These are phyloP conservation scores for Callithrix jacchus DNA, from an alignment of 2,113 vertebrate genomes.

Conservation along the genomic window DNA sequence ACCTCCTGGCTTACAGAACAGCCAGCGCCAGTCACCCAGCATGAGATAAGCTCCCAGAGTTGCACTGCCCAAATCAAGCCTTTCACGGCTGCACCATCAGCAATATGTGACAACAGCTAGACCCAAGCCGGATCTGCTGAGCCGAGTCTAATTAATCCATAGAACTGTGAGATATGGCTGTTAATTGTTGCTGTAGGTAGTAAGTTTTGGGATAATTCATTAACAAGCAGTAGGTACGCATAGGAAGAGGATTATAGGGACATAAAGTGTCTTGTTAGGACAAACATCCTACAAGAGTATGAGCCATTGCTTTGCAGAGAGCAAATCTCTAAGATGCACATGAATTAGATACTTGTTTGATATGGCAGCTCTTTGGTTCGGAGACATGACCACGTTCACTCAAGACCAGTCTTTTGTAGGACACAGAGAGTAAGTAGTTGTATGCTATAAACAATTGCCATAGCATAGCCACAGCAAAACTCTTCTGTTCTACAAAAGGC, in stretches of 20 bases:
- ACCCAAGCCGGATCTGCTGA: rapidly evolving
- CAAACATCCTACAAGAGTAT: background rate
- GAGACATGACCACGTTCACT: background rate
- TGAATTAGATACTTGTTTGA: too few relatives aligned
- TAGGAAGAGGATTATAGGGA: background rate
- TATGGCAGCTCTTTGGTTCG: background rate
- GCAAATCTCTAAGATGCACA: too few relatives aligned
- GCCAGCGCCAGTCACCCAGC: too few relatives aligned
- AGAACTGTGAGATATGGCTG: background rate
- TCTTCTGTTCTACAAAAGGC: background rate
- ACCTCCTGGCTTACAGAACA: background rate
- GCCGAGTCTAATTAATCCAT: background rate
- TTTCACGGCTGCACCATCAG: rapidly evolving
- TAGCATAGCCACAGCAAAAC: background rate
- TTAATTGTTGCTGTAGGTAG: background rate
- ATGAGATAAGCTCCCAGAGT: too few relatives aligned
- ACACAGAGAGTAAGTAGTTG: background rate
- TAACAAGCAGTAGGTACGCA: background rate
- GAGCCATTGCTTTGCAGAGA: background rate
- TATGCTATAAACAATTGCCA: rapidly evolving
- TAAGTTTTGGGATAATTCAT: background rate
- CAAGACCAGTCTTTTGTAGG: background rate
- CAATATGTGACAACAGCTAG: background rate
- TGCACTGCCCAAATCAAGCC: rapidly evolving
- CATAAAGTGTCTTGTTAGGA: background rate